Conservation (phyloP, 2,888 invertebrate species). For the Neuroscelio doddi region DNA sequence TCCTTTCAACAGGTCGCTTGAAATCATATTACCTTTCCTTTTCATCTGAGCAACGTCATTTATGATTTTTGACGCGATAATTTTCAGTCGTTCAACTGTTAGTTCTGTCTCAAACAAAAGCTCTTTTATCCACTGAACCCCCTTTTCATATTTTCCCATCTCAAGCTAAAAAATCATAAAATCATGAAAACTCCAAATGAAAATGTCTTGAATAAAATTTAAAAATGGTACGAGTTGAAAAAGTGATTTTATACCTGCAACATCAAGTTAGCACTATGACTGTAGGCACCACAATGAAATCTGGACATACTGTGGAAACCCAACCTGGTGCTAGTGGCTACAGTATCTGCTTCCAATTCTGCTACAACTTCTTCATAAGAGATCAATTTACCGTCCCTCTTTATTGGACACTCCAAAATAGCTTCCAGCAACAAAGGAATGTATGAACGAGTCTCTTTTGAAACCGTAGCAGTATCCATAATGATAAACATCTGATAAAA, state of each 20-base stretch:
- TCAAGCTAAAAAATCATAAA: conserved; percentile 76
- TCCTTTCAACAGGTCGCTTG: conserved; percentile 76
- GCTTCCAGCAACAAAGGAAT: conserved; percentile 84
- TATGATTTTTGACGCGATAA: conserved; percentile 85
- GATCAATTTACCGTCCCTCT: conserved; percentile 75
- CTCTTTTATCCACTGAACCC: conserved; percentile 85
- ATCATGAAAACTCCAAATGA: no score
- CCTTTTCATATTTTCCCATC: conserved; percentile 81
- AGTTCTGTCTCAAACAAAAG: conserved; percentile 82
- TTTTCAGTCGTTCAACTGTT: conserved; percentile 81
- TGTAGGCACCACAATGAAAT: conserved; percentile 84
- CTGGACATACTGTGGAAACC: conserved; percentile 76
- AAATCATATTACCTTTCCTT: conserved; percentile 81
- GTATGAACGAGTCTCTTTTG: conserved; percentile 78
- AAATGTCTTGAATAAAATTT: not conserved
- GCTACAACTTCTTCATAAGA: conserved; percentile 85
- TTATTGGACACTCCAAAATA: conserved; percentile 83
- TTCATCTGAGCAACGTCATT: conserved; percentile 86
- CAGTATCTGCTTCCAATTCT: conserved; percentile 83
- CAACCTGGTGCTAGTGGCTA: conserved; percentile 76
- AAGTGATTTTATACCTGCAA: conserved; percentile 76
- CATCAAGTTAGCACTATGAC: conserved; percentile 78
- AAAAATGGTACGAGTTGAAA: not conserved
- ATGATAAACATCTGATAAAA: conserved; percentile 79
- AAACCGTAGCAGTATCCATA: conserved; percentile 79